Base-by-base conservation (phyloP, 1,140 invertebrate genomes). In the Calosoma granatense region DNA sequence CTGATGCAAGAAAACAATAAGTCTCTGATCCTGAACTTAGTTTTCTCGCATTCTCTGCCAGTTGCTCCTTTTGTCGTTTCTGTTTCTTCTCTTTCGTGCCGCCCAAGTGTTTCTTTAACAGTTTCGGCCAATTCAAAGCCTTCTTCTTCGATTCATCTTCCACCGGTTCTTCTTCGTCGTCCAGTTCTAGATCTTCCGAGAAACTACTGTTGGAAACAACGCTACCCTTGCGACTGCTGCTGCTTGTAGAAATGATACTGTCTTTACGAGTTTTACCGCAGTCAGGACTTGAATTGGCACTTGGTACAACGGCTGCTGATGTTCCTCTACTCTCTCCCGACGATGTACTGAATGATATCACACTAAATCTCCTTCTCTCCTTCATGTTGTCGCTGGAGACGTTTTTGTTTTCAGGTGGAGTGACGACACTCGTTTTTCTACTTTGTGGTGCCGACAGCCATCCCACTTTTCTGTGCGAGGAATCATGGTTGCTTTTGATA, bases 61-160 rank as follows among this genome's bases (percentile, higher is more conserved):
- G n/a, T 78, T 78, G 80, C 23, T 77, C 77, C 19, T 76, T 75
- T 61, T 77, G 70, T 65, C 80, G 78, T 57, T 78, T 72, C 67
- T 74, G 72, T 22, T 76, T 71, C 67, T 76, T 76, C 54, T 80
- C 78, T 67, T 77, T 78, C 52, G 77, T 63, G 20, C 73, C 62
- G 52, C 76, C 74, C n/a, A 79, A 65, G 65, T 80, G 77, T 22
- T 74, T 71, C 64, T 77, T 79, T 2, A 80, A 70, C 52, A 79
- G 72, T 57, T 75, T 74, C 58, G 77, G 74, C 77, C 77, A 79
- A 65, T 78, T 78, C 72, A 67, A 71, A 70, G 3, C 73, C 71
- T 36, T 76, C 76, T 15, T 78, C 76, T 47, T 47, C 6, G 6
- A 17, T 47, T 47, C 41, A 17, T 72, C 74, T 64, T 76, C 74